Percentiles rank a stretch among this genome's conserved stretches.
These are phyloP conservation scores for Lateolabrax maculatus DNA, from an alignment of 2,797 vertebrate genomes.

Conservation along the genomic window DNA sequence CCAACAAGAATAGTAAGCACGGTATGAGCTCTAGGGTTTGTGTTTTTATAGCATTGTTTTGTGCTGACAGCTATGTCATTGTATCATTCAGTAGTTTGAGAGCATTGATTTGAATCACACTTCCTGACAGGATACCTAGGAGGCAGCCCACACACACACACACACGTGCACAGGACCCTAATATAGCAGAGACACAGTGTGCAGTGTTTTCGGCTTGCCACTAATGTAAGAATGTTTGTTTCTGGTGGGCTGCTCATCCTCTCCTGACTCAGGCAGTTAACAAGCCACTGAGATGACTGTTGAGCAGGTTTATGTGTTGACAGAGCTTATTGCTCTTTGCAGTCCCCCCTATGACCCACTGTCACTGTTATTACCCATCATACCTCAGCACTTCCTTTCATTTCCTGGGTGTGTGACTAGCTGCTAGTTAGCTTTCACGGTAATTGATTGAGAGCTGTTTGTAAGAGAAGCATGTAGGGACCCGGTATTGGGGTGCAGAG, in stretches of 20 bases:
- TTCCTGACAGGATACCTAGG: slow-evolving; percentile 20
- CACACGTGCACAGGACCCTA: background rate
- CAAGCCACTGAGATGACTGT: slow-evolving; percentile 23
- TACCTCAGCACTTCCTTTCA: slow-evolving; percentile 20
- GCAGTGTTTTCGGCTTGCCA: slow-evolving; percentile 23
- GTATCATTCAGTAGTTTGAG: slow-evolving; percentile 25
- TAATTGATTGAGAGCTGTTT: slow-evolving; percentile 32
- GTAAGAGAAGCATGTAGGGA: slow-evolving; percentile 7
- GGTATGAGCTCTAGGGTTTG: slow-evolving; percentile 22
- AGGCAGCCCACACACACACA: slow-evolving; percentile 12
- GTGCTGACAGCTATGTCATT: slow-evolving; percentile 33
- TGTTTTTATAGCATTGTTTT: slow-evolving; percentile 42
- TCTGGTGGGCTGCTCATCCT: slow-evolving; percentile 37
- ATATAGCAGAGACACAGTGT: slow-evolving; percentile 23
- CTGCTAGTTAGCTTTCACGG: slow-evolving; percentile 16
- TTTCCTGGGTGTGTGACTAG: slow-evolving; percentile 44
- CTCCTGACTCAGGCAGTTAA: slow-evolving; percentile 47
- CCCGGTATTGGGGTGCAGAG: no score
- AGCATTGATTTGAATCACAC: slow-evolving; percentile 21
- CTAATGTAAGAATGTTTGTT: slow-evolving; percentile 31
- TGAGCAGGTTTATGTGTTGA: slow-evolving; percentile 25
- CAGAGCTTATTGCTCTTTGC: slow-evolving; percentile 26
- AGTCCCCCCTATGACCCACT: background rate
- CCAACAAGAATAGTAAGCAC: slow-evolving; percentile 21
- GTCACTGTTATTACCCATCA: background rate